A percentile compares a stretch with the other conserved stretches of the same genome.
Conservation (phyloP, 2,797 vertebrate genomes). For the Catostomus latipinnis region DNA sequence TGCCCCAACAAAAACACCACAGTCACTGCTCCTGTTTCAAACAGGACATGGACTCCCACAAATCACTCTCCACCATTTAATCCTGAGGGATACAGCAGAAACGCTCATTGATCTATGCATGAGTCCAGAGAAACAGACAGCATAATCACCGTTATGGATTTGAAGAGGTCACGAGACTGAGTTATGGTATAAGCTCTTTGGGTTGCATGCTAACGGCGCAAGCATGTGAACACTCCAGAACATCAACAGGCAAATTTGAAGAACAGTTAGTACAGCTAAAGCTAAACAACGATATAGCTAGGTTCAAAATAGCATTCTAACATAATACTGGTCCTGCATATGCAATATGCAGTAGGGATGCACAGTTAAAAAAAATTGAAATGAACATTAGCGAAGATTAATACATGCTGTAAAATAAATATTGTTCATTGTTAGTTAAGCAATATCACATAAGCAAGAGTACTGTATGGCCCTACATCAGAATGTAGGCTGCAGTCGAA, state of each 20-base stretch:
- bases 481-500: too few relatives aligned
- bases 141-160: conserved; percentile 14
- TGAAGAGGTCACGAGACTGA: conserved; percentile 3
- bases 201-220: not conserved
- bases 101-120: conserved; percentile 1
- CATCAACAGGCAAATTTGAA: not conserved
- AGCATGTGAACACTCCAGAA: too few relatives aligned
- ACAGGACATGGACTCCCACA: conserved; percentile 7
- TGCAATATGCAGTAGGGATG: too few relatives aligned
- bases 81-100: conserved; percentile 20
- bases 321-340: too few relatives aligned
- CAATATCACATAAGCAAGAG: too few relatives aligned
- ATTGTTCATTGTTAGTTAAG: too few relatives aligned
- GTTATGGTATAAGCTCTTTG: conserved; percentile 17
- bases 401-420: too few relatives aligned
- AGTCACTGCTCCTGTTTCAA: conserved; percentile 9
- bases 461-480: too few relatives aligned
- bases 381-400: too few relatives aligned
- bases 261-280: not conserved
- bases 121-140: conserved; percentile 23
- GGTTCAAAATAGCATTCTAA: too few relatives aligned
- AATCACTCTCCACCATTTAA: not conserved
- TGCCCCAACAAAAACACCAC: conserved; percentile 7
- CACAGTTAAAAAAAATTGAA: too few relatives aligned
- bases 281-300: not conserved